These are phyloP conservation scores for Calephelis nemesis DNA, from an alignment of 1,140 invertebrate species.

Conservation along the genomic window DNA sequence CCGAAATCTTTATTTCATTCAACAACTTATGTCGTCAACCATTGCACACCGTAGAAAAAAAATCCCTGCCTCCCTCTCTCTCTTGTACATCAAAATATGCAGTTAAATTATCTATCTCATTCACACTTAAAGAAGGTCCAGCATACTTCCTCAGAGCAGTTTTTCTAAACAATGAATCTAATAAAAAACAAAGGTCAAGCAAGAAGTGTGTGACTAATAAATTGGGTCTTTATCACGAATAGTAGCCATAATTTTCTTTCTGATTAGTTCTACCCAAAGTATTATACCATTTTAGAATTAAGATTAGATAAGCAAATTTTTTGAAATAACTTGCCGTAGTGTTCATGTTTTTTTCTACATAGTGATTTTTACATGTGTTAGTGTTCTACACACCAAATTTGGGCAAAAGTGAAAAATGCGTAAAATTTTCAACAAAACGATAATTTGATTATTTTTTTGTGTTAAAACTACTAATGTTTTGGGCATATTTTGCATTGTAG, in stretches of 20 bases:
- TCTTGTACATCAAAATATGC: background rate
- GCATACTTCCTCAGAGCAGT: background rate
- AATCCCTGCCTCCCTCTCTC: background rate
- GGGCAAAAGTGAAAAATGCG: background rate
- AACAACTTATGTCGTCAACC: slow-evolving; percentile 4
- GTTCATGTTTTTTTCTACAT: background rate
- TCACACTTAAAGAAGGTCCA: too few relatives aligned
- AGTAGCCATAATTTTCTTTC: slow-evolving; percentile 8
- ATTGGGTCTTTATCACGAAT: slow-evolving; percentile 7
- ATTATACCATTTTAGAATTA: slow-evolving; percentile 1
- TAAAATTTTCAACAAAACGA: slow-evolving; percentile 8
- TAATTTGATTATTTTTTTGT: slow-evolving; percentile 6
- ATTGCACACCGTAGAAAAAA: background rate
- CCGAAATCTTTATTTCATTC: slow-evolving; percentile 8
- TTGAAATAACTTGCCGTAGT: slow-evolving; percentile 1
- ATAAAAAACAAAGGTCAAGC: slow-evolving; percentile 3
- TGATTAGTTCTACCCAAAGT: slow-evolving; percentile 9
- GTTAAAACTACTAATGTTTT: slow-evolving; percentile 7
- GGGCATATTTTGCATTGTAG: background rate
- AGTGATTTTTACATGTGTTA: background rate
- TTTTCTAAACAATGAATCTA: slow-evolving; percentile 15
- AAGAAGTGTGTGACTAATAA: background rate
- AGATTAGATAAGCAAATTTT: background rate
- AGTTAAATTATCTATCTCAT: too few relatives aligned
- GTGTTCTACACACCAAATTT: background rate